A percentile compares a stretch with the other conserved stretches of the same genome.
These are phyloP conservation scores for Spheniscus mendiculus DNA, from an alignment of 2,113 vertebrate genomes.

Conservation along the genomic window DNA sequence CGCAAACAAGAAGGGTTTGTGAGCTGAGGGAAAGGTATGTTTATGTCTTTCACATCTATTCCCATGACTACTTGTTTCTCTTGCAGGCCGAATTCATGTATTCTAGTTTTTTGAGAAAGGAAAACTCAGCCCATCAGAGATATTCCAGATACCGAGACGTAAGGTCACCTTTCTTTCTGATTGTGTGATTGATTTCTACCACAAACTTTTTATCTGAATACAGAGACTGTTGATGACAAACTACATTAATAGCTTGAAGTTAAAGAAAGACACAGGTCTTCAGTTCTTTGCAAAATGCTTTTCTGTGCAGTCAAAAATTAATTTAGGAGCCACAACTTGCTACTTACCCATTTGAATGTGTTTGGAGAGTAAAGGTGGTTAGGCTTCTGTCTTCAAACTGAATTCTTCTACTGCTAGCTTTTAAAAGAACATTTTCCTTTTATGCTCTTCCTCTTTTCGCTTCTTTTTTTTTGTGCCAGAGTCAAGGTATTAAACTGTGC, in stretches of 20 bases:
- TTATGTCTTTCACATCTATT: slow-evolving; percentile 5
- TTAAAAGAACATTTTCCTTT: slow-evolving; percentile 6
- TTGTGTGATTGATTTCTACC: neutral
- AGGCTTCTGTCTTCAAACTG: neutral
- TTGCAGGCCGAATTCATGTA: neutral
- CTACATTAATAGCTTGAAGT: neutral
- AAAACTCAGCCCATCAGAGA: neutral
- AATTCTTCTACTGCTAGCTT: neutral
- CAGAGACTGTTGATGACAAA: neutral
- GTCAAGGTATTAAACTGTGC: neutral
- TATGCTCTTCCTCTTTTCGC: neutral
- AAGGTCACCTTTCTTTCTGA: neutral
- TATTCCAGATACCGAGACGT: neutral
- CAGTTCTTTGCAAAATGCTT: neutral
- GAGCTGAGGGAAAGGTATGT: neutral
- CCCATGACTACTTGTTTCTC: neutral
- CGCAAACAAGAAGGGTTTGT: slow-evolving; percentile 11
- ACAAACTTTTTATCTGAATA: neutral
- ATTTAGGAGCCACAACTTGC: neutral
- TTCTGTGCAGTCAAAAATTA: neutral
- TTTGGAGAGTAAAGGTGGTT: neutral
- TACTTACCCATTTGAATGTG: neutral
- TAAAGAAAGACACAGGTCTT: neutral
- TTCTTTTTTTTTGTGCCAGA: slow-evolving; percentile 26
- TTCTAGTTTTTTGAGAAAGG: neutral